These are phyloP conservation scores for Melipona bicolor DNA, from an alignment of 2,888 invertebrate genomes.

Conservation along the genomic window DNA sequence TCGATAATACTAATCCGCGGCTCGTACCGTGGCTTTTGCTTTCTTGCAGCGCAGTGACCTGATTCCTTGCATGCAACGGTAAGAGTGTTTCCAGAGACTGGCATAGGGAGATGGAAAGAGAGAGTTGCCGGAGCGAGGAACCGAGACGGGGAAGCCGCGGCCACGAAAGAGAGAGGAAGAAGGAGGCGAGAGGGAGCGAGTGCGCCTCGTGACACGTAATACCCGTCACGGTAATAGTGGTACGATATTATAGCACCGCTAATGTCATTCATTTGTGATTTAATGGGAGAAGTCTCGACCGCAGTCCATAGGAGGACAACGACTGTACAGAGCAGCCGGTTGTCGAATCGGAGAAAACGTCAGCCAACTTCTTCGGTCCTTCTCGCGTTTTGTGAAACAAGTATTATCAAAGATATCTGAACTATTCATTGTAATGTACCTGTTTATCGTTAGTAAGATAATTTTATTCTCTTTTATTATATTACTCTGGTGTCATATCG, in stretches of 20 bases:
- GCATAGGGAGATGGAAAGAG: conserved; percentile 71
- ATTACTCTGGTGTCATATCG: neutral
- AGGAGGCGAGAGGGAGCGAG: conserved; percentile 52
- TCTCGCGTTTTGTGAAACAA: neutral
- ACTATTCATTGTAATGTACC: neutral
- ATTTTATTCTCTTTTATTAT: neutral
- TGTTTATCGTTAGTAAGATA: neutral
- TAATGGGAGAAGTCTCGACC: conserved; percentile 80
- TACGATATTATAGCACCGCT: conserved; percentile 83
- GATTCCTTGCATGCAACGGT: conserved; percentile 82
- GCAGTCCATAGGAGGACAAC: conserved; percentile 61
- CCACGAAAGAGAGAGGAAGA: conserved; percentile 54
- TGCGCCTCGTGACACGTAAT: conserved; percentile 82
- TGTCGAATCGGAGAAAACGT: conserved; percentile 17
- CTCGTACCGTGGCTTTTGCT: conserved; percentile 79
- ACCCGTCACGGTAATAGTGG: conserved; percentile 82
- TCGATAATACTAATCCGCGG: conserved; percentile 82
- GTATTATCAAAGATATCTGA: neutral
- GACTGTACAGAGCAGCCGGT: conserved; percentile 39
- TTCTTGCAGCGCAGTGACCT: conserved; percentile 84
- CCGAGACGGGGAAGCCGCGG: conserved; percentile 61
- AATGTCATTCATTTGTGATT: conserved; percentile 83
- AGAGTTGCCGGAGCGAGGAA: conserved; percentile 62
- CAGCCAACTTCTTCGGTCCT: neutral
- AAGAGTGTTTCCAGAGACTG: conserved; percentile 80